Percentiles rank a stretch among this genome's conserved stretches.
Conservation (phyloP, 1,140 invertebrate genomes). For the Sesamia nonagrioides region DNA sequence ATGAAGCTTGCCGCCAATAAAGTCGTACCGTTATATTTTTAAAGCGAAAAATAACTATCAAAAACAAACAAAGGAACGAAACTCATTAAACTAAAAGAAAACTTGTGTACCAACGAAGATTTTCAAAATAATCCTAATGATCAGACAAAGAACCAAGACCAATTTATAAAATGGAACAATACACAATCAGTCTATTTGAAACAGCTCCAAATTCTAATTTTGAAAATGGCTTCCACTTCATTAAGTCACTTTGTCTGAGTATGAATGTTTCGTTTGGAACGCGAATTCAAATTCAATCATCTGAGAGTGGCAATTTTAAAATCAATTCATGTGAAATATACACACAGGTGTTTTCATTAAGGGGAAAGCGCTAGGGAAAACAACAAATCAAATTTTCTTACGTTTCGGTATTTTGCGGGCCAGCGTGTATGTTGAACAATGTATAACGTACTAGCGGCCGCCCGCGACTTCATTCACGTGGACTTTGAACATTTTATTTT, state of each 20-base stretch:
- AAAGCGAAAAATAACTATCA: neutral
- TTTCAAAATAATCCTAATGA: neutral
- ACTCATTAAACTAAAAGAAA: neutral
- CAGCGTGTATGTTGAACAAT: too few species aligned
- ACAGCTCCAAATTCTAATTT: constrained; percentile 11
- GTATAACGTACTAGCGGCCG: too few species aligned
- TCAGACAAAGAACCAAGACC: neutral
- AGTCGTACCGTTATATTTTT: too few species aligned
- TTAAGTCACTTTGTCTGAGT: neutral
- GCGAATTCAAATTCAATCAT: constrained; percentile 19
- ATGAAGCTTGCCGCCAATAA: too few species aligned
- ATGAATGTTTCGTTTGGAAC: neutral
- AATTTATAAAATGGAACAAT: neutral
- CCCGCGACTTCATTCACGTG: too few species aligned
- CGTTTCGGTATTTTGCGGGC: too few species aligned
- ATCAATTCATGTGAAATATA: neutral
- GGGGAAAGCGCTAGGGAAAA: too few species aligned
- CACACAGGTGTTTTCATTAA: too few species aligned
- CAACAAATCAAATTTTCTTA: too few species aligned
- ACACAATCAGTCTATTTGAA: neutral
- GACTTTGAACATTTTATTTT: too few species aligned
- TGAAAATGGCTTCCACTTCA: constrained; percentile 13
- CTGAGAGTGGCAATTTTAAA: constrained; percentile 1
- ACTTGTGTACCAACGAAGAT: neutral
- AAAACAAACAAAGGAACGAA: neutral